Base-by-base conservation (phyloP, 1,140 invertebrate species). In the Cylas formicarius region DNA sequence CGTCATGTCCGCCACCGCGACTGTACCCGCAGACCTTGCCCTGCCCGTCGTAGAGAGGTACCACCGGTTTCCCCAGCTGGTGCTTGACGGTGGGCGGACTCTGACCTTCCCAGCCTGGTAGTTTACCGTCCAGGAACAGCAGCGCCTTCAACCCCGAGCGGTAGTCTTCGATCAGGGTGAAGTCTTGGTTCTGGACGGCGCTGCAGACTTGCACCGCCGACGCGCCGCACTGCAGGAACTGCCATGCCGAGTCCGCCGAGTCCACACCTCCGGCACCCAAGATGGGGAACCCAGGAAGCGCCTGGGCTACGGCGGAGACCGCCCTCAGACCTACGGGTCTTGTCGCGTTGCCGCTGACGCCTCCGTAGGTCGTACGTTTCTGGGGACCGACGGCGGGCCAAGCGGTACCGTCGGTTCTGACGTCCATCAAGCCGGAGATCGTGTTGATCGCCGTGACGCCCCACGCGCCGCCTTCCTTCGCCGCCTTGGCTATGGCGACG, bases 361-460 rank as follows among this genome's bases (percentile, higher is more conserved):
- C 95, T 10, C 96, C 96, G 63, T 97, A 98, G 0, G 94, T 98
- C 5, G 94, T 97, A 19, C 72, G 67, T 65, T 86, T 84, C 9
- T 76, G 76, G 19, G 67, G 62, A 13, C 94, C 95, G 22, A 99
- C 79, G 23, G 78, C 77, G 4, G 96, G 95, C 95, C 95, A 98
- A 0, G 95, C 82, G 1, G 71, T 76, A 0, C 77, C 86, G 63
- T 92, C 77, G 2, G 77, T 71, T 57, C 78, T 80, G 0, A 99
- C 56, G 6, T 82, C 77, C 93, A 98, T 98, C 29, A 99, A 66
- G 1, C 91, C 90, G 28, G 78, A 90, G 1, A 99, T 86, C 0
- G 96, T 99, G 67, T 99, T 99, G 24, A 96, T 97, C 0, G 92
- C 92, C 0, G 95, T 93, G 0, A 97, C 93, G 11, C 96, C 96